A percentile compares a stretch with the other conserved stretches of the same genome.
These are phyloP conservation scores for Meloidogyne chitwoodi DNA, from an alignment of 1,140 invertebrate genomes.

Conservation along the genomic window DNA sequence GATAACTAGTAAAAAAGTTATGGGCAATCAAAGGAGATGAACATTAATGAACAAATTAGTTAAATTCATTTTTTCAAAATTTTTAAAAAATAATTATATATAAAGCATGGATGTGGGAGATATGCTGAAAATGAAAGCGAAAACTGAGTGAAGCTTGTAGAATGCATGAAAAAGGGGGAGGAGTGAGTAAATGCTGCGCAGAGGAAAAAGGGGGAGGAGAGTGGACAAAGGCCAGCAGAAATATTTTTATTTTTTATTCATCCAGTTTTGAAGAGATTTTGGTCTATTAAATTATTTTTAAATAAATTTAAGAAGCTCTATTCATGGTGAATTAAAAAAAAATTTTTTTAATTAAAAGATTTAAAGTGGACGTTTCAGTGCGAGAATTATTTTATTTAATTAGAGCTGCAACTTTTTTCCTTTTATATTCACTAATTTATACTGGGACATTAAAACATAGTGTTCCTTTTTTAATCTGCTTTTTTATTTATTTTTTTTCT, in stretches of 20 bases:
- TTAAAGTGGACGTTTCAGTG: too few species aligned
- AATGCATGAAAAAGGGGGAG: neutral
- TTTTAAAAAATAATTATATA: neutral
- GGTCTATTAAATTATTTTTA: too few species aligned
- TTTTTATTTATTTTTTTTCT: neutral
- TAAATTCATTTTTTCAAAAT: neutral
- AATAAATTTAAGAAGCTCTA: too few species aligned
- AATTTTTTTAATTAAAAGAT: too few species aligned
- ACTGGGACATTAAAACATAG: too few species aligned
- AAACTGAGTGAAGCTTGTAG: neutral
- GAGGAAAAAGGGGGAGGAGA: neutral
- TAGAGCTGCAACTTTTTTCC: too few species aligned
- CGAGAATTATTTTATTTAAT: too few species aligned
- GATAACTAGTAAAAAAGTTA: neutral
- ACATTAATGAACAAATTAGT: too few species aligned
- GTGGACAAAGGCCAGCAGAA: neutral
- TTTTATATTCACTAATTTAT: too few species aligned
- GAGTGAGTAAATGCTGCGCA: neutral
- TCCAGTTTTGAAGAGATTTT: neutral
- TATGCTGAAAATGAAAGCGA: neutral
- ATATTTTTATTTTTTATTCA: neutral
- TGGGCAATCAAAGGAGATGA: neutral
- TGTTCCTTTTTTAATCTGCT: neutral
- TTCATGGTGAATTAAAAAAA: too few species aligned
- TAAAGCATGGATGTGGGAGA: neutral